phyloP scores from a whole-genome alignment of 2,797 vertebrate genomes.

The Fratercula arctica region DNA sequence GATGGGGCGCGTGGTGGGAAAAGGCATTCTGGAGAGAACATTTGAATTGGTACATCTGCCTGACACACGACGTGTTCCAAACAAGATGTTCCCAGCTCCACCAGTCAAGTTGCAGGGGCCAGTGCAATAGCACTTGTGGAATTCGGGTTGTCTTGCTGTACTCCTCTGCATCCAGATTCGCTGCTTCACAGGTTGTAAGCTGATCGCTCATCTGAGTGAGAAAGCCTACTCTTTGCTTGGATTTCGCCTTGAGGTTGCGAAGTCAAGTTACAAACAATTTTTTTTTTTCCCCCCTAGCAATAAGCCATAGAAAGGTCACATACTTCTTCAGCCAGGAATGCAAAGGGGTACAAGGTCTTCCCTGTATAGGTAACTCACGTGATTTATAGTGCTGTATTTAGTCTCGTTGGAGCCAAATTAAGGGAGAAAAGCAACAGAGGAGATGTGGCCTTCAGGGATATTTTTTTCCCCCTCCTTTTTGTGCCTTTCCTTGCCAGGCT shows the following conservation, averaged over 20 bases:
- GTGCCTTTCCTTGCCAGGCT: background rate
- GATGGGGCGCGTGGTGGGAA: background rate
- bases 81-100: conserved; percentile 11
- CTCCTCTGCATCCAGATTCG: background rate
- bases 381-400: conserved; percentile 8
- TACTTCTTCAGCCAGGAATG: background rate
- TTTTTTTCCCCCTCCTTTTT: background rate
- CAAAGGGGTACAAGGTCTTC: background rate
- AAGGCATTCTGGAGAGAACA: conserved; percentile 4
- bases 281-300: background rate
- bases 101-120: background rate
- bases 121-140: background rate
- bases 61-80: background rate
- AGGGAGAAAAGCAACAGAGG: background rate
- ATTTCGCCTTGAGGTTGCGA: conserved; percentile 7
- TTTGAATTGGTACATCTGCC: background rate
- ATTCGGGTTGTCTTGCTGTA: background rate
- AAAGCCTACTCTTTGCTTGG: background rate
- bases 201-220: background rate
- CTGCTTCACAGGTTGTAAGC: background rate
- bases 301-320: background rate
- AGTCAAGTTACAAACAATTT: background rate
- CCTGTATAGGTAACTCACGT: background rate
- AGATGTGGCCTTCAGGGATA: background rate
- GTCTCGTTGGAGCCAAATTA: background rate